Evolutionary conservation across 2,797 vertebrate species (phyloP).

Genomic region (Apogon talboti): DNA sequence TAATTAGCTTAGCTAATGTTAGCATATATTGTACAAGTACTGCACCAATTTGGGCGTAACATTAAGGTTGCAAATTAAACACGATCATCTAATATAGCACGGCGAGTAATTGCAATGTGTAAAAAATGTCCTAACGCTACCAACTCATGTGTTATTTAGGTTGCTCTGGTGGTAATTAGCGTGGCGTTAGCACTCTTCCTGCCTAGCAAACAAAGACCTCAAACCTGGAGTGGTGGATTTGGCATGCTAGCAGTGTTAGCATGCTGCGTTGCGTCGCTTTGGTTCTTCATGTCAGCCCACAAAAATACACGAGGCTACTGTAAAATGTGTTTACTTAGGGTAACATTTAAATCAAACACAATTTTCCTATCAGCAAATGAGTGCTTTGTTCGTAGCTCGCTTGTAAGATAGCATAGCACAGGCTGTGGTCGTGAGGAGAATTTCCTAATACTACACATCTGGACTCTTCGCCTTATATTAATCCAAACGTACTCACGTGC

Average conservation of each 20-base stretch:
- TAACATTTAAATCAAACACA: neutral
- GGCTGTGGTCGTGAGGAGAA: slow-evolving; percentile 52
- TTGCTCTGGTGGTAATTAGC: slow-evolving; percentile 17
- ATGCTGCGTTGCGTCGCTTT: slow-evolving; percentile 22
- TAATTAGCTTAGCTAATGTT: slow-evolving; percentile 40
- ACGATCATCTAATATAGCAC: neutral
- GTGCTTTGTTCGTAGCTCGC: neutral
- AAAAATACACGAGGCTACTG: neutral
- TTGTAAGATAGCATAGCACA: neutral
- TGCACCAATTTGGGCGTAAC: neutral
- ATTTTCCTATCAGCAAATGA: neutral
- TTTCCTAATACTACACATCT: slow-evolving; percentile 52
- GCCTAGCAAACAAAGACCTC: slow-evolving; percentile 86
- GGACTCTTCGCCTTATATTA: slow-evolving; percentile 7
- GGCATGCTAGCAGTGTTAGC: slow-evolving; percentile 54
- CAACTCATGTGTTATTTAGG: fast-evolving
- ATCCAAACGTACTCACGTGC: neutral
- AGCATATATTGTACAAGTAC: slow-evolving; percentile 10
- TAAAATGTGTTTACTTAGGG: neutral
- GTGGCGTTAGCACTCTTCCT: slow-evolving; percentile 44
- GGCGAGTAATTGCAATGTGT: fast-evolving
- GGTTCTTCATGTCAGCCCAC: slow-evolving; percentile 13
- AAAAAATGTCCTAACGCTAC: neutral
- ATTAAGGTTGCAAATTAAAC: fast-evolving
- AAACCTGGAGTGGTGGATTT: slow-evolving; percentile 51